These are phyloP conservation scores for Drosophila ercepeae DNA, from an alignment of 1,140 invertebrate genomes.

Conservation along the genomic window DNA sequence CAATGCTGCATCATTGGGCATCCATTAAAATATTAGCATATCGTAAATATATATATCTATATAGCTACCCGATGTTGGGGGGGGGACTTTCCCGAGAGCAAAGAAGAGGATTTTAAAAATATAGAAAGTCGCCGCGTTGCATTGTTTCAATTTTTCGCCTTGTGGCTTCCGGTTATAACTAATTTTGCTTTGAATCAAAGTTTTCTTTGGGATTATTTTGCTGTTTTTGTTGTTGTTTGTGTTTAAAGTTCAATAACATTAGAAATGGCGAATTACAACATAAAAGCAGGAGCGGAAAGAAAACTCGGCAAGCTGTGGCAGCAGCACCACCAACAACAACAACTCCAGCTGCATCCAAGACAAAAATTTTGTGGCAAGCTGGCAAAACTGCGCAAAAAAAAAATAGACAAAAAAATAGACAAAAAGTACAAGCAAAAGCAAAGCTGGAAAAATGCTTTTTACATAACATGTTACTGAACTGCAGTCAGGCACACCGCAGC, in stretches of 20 bases:
- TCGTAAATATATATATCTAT: background rate
- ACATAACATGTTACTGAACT: constrained; percentile 84
- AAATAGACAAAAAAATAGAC: constrained; percentile 32
- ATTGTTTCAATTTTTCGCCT: constrained; percentile 67
- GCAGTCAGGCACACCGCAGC: constrained; percentile 47
- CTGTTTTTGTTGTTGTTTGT: constrained; percentile 12
- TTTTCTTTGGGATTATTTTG: constrained; percentile 31
- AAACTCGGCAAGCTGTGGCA: constrained; percentile 40
- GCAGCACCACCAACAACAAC: constrained; percentile 9
- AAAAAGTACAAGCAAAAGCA: constrained; percentile 51
- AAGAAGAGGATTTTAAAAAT: constrained; percentile 39
- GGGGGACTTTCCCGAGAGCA: background rate
- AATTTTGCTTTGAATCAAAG: constrained; percentile 69
- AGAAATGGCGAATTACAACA: constrained; percentile 78
- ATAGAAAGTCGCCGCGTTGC: constrained; percentile 67
- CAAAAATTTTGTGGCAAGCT: constrained; percentile 41
- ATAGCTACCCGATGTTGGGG: background rate
- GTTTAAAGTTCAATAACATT: constrained; percentile 82
- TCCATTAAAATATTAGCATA: constrained; percentile 44
- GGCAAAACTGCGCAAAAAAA: constrained; percentile 37
- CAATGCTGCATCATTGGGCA: constrained; percentile 45
- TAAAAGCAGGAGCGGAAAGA: constrained; percentile 34
- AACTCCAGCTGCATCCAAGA: constrained; percentile 46
- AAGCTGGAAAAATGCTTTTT: constrained; percentile 82
- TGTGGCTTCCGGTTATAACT: constrained; percentile 72